Percentiles rank a stretch among this genome's conserved stretches.
phyloP scores from a whole-genome alignment of 1,140 invertebrate genomes.

The Sesamia nonagrioides region DNA sequence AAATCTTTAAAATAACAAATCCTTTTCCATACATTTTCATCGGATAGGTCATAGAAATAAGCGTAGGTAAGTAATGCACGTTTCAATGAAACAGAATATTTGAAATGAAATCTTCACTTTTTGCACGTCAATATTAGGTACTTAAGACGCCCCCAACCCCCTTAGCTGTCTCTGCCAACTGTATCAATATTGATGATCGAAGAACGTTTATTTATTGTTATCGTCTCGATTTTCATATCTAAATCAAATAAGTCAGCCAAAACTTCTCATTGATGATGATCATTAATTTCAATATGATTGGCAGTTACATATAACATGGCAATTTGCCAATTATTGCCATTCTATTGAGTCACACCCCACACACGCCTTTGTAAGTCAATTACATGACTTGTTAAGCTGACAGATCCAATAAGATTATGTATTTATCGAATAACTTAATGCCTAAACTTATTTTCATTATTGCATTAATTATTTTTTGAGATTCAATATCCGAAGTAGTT shows the following conservation, averaged over 20 bases:
- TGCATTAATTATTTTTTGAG: background rate
- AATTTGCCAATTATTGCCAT: conserved; percentile 7
- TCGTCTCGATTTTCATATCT: conserved; percentile 12
- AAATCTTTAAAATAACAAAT: too few relatives aligned
- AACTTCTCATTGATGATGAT: conserved; percentile 5
- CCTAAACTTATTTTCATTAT: background rate
- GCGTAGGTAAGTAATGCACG: too few relatives aligned
- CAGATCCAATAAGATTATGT: background rate
- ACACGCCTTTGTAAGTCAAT: conserved; percentile 11
- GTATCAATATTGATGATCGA: conserved; percentile 2
- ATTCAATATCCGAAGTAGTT: too few relatives aligned
- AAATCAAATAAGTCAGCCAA: conserved; percentile 22
- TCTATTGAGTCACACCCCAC: conserved; percentile 17
- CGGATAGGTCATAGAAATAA: too few relatives aligned
- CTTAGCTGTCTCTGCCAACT: too few relatives aligned
- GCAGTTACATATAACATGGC: conserved; percentile 23
- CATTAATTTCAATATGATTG: background rate
- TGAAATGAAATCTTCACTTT: too few relatives aligned
- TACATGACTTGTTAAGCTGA: background rate
- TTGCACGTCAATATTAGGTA: too few relatives aligned
- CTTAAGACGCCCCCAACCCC: too few relatives aligned
- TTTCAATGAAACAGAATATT: too few relatives aligned
- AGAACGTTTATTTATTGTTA: background rate
- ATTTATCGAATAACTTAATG: background rate
- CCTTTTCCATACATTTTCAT: too few relatives aligned